Evolutionary conservation across 2,797 vertebrate genomes (phyloP).

Genomic region (Falco naumanni): DNA sequence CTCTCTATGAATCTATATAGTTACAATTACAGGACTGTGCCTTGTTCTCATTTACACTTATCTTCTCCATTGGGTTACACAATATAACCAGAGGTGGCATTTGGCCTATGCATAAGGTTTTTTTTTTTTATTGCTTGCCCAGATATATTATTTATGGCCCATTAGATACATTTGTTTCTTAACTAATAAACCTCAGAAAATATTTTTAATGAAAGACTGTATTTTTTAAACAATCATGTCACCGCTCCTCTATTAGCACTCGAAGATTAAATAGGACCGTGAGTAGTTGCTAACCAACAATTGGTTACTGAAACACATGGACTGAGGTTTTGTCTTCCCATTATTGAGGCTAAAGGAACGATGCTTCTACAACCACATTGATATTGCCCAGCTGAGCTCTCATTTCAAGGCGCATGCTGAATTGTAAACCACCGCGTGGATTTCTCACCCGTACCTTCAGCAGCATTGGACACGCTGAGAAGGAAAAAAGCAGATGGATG

Average conservation of each 20-base stretch:
- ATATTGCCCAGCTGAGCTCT: neutral
- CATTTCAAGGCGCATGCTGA: slow-evolving; percentile 1
- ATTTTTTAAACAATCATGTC: neutral
- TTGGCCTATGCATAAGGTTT: slow-evolving; percentile 1
- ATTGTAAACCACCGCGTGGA: slow-evolving; percentile 38
- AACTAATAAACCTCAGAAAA: slow-evolving; percentile 41
- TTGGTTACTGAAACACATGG: slow-evolving; percentile 26
- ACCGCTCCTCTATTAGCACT: slow-evolving; percentile 21
- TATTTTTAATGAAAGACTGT: slow-evolving; percentile 10
- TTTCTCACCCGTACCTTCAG: slow-evolving; percentile 55
- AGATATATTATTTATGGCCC: slow-evolving; percentile 18
- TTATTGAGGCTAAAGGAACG: slow-evolving; percentile 10
- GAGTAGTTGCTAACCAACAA: slow-evolving; percentile 46
- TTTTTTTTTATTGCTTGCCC: slow-evolving; percentile 2
- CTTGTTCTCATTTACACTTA: slow-evolving; percentile 55
- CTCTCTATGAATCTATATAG: slow-evolving; percentile 35
- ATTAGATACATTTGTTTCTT: slow-evolving; percentile 18
- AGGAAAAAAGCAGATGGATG: slow-evolving; percentile 30
- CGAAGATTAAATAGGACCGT: slow-evolving; percentile 30
- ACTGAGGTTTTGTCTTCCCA: slow-evolving; percentile 31
- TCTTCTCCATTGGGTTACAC: slow-evolving; percentile 12
- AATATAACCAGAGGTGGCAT: slow-evolving; percentile 42
- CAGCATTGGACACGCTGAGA: neutral
- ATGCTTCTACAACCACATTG: slow-evolving; percentile 2
- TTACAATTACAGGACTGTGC: neutral